Evolutionary conservation across 2,888 invertebrate species (phyloP).

Genomic region (Nephrotoma guestfalica): DNA sequence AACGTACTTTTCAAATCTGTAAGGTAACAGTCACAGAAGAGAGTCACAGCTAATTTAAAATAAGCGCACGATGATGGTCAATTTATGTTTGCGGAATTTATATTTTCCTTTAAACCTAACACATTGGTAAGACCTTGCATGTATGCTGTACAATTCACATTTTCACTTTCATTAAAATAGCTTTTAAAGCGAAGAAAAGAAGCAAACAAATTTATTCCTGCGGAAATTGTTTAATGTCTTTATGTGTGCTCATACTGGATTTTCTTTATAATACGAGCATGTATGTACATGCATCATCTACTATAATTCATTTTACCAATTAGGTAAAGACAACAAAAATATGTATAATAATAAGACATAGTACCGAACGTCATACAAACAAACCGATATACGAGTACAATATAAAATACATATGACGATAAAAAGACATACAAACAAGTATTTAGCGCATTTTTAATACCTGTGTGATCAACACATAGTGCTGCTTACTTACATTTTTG

Average conservation of each 20-base stretch:
- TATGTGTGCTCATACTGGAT: not conserved
- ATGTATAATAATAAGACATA: not conserved
- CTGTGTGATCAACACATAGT: not conserved
- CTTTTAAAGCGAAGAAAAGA: not conserved
- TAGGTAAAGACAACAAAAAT: not conserved
- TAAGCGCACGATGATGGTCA: too few relatives aligned
- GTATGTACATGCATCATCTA: not conserved
- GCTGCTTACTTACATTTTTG: not conserved
- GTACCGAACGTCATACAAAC: not conserved
- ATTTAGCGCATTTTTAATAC: not conserved
- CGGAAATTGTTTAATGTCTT: not conserved
- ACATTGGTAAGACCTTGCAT: too few relatives aligned
- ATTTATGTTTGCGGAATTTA: too few relatives aligned
- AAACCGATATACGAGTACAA: not conserved
- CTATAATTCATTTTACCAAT: not conserved
- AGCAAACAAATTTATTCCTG: not conserved
- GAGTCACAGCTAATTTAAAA: too few relatives aligned
- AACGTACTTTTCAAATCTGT: too few relatives aligned
- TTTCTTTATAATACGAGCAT: not conserved
- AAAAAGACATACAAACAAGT: not conserved
- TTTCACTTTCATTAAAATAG: not conserved
- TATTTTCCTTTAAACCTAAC: too few relatives aligned
- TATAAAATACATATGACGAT: not conserved
- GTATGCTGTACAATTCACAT: too few relatives aligned
- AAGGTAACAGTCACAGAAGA: too few relatives aligned